phyloP scores from a whole-genome alignment of 2,797 vertebrate genomes.

The Syncerus caffer region DNA sequence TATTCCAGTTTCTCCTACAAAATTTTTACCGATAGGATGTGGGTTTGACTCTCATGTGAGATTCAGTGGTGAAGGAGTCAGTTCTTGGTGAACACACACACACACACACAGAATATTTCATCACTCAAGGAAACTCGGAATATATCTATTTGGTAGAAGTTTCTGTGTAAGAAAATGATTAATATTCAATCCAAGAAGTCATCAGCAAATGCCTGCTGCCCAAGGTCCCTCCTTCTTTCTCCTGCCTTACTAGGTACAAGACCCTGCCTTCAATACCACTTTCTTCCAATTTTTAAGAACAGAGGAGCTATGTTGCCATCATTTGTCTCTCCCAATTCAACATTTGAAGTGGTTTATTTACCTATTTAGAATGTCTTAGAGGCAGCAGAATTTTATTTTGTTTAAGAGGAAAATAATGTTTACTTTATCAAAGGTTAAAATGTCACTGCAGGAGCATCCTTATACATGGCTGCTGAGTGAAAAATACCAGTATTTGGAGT shows the following conservation, averaged over 20 bases:
- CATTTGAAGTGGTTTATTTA: not conserved
- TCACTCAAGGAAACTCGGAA: not conserved
- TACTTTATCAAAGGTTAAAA: conserved; percentile 36
- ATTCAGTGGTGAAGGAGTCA: not conserved
- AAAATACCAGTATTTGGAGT: conserved; percentile 49
- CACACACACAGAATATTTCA: not conserved
- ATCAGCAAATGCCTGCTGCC: not conserved
- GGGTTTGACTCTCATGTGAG: not conserved
- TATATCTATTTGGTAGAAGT: not conserved
- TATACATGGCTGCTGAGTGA: not conserved
- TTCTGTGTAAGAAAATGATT: not conserved
- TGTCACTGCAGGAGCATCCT: conserved; percentile 1
- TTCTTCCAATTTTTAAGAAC: not conserved
- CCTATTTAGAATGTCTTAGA: conserved; percentile 32
- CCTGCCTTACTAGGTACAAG: not conserved
- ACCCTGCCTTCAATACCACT: not conserved
- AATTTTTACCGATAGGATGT: not conserved
- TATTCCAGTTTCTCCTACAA: not conserved
- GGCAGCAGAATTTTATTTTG: conserved; percentile 21
- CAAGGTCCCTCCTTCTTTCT: not conserved
- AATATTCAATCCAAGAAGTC: not conserved
- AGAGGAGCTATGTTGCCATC: not conserved
- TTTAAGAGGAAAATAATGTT: conserved; percentile 15
- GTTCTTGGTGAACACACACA: not conserved
- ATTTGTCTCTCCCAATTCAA: not conserved